phyloP scores from a whole-genome alignment of 2,113 vertebrate species.

The Chaenogobius annularis region DNA sequence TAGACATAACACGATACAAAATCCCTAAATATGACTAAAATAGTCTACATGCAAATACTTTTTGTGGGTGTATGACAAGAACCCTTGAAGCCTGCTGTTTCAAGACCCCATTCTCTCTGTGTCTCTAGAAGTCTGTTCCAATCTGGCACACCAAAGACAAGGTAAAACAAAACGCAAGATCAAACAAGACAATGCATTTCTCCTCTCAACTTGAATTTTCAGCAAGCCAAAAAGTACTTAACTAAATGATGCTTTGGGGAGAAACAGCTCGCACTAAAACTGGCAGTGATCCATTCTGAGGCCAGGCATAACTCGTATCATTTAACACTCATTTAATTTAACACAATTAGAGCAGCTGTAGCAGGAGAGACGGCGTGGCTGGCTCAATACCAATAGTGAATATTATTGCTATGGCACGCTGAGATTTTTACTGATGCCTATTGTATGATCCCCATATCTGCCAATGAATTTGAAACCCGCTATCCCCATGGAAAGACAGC shows the following conservation, averaged over 20 bases:
- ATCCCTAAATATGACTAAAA: constrained; percentile 6
- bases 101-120: background rate
- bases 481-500: constrained; percentile 36
- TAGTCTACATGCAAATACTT: background rate
- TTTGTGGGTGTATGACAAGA: constrained; percentile 2
- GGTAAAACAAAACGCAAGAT: background rate
- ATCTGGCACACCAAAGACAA: background rate
- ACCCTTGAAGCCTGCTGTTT: background rate
- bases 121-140: background rate
- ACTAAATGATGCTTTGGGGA: constrained; percentile 17
- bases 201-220: background rate
- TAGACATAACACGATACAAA: background rate
- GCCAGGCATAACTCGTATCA: constrained; percentile 38
- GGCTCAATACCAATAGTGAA: constrained; percentile 33
- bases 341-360: constrained; percentile 48
- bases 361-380: constrained; percentile 12
- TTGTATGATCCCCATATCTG: constrained; percentile 26
- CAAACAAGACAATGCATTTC: constrained; percentile 4
- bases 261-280: constrained; percentile 36
- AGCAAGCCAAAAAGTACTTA: background rate
- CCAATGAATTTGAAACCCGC: constrained; percentile 27
- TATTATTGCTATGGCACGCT: constrained; percentile 41
- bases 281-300: constrained; percentile 26
- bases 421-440: constrained; percentile 36
- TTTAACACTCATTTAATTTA: constrained; percentile 58